Percentiles rank a stretch among this genome's conserved stretches.
These are phyloP conservation scores for Lysiphlebus fabarum DNA, from an alignment of 1,140 invertebrate species.

Conservation along the genomic window DNA sequence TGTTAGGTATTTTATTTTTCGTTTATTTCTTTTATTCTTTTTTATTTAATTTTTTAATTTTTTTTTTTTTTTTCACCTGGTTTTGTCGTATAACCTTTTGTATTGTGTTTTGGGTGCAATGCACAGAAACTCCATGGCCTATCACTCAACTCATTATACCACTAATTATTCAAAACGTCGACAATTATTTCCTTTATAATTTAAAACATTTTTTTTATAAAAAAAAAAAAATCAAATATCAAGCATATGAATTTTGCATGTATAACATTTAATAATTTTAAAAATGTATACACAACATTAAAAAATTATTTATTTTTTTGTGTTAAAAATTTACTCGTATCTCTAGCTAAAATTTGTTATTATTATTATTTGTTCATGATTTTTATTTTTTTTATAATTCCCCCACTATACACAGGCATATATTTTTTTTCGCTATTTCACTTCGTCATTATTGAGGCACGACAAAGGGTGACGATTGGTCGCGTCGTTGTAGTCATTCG, in stretches of 20 bases:
- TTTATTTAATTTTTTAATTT: too few species aligned
- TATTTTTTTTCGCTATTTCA: conserved; percentile 26
- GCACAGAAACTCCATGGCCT: conserved; percentile 47
- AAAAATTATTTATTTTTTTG: too few species aligned
- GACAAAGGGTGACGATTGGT: conserved; percentile 14
- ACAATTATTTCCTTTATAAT: conserved; percentile 45
- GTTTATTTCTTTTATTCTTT: too few species aligned
- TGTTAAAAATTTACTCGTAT: too few species aligned
- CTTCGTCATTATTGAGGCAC: conserved; percentile 26
- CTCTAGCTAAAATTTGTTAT: too few species aligned
- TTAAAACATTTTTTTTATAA: conserved; percentile 39
- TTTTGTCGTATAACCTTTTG: conserved; percentile 45
- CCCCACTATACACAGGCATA: neutral
- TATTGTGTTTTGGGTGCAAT: conserved; percentile 45
- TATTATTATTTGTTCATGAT: too few species aligned
- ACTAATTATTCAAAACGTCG: conserved; percentile 55
- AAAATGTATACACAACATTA: too few species aligned
- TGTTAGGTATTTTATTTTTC: too few species aligned
- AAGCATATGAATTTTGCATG: neutral
- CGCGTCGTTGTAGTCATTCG: conserved; percentile 1
- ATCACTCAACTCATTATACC: conserved; percentile 56
- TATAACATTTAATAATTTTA: too few species aligned
- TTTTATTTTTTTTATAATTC: too few species aligned
- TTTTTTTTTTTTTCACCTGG: conserved; percentile 22
- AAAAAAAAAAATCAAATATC: neutral